A percentile compares a stretch with the other conserved stretches of the same genome.
These are phyloP conservation scores for Periphyllus acericola DNA, from an alignment of 2,888 invertebrate species.

Conservation along the genomic window DNA sequence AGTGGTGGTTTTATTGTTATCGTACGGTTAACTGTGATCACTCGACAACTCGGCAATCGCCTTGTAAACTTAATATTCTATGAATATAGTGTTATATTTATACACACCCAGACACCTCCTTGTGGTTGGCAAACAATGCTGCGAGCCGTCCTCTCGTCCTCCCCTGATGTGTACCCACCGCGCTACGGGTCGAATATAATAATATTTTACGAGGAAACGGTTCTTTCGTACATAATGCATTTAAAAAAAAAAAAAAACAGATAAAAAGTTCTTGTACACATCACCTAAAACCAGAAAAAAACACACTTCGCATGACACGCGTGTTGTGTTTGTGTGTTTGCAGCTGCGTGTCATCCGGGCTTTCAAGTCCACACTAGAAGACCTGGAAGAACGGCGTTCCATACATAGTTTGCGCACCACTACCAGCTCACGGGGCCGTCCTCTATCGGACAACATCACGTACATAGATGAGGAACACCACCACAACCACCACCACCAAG, in stretches of 20 bases:
- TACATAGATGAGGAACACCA: constrained; percentile 79
- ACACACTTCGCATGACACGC: constrained; percentile 64
- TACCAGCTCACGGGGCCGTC: constrained; percentile 82
- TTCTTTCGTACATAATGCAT: background rate
- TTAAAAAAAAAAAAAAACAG: constrained; percentile 11
- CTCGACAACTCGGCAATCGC: background rate
- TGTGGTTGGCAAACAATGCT: background rate
- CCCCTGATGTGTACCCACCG: background rate
- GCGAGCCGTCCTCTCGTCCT: background rate
- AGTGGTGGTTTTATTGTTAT: constrained; percentile 6
- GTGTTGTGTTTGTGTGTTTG: constrained; percentile 72
- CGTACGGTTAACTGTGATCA: background rate
- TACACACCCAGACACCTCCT: background rate
- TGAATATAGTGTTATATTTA: too few species aligned
- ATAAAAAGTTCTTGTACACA: constrained; percentile 39
- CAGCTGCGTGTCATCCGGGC: constrained; percentile 99
- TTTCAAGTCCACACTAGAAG: constrained; percentile 99
- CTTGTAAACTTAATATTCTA: too few species aligned
- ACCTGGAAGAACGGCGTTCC: constrained; percentile 98
- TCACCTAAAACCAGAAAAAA: constrained; percentile 60
- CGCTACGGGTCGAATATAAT: background rate
- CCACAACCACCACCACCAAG: constrained; percentile 63
- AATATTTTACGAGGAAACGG: background rate
- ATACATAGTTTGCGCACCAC: constrained; percentile 90
- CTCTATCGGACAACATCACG: constrained; percentile 81